Base-by-base conservation (phyloP, 1,140 invertebrate species). In the Daktulosphaira vitifoliae region DNA sequence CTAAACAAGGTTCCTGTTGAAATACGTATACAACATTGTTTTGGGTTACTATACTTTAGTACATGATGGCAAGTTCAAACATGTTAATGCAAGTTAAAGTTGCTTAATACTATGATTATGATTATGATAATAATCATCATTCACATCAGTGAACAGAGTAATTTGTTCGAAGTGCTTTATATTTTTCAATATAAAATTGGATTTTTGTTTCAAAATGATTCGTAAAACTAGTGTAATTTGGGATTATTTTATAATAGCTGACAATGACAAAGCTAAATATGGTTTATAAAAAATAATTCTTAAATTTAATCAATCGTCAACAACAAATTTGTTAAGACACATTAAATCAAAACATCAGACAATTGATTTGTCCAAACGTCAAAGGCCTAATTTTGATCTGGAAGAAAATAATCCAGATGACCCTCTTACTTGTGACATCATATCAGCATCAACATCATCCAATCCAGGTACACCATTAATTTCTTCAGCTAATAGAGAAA, bases 261-360 rank as follows among this genome's bases (percentile, higher is more conserved):
- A 13, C 18, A 48, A 15, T n/a, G 48, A 65, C 25, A 50, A 44
- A 23, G 64, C 64, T 7, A 52, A 52, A 25, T 65, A 48, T 29
- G 20, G 22, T 18, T 13, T 51, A 20, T 65, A 48, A 20, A 38
- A 25, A 13, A 20, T 7, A 11, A 29, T 51, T 1, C 29, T 65
- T 7, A 37, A 33, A 9, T 51, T 54, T 46, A 33, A 48, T n/a
- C 26, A 56, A 49, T 42, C 52, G 9, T 66, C 66, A 4, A 67
- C 59, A 23, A 53, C 56, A 15, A 67, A 67, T 65, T 65, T 67
- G 53, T 16, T 46, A 18, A 44, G 59, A 20, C 66, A 67, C 53
- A 26, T 56, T n/a, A 67, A 48, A 42, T 39, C 39, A 29, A 67
- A 54, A 37, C 66, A 67, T 64, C 59, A 49, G 16, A 51, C 20